Evolutionary conservation across 2,888 invertebrate genomes (phyloP).

Genomic region (Tuberolachnus salignus): DNA sequence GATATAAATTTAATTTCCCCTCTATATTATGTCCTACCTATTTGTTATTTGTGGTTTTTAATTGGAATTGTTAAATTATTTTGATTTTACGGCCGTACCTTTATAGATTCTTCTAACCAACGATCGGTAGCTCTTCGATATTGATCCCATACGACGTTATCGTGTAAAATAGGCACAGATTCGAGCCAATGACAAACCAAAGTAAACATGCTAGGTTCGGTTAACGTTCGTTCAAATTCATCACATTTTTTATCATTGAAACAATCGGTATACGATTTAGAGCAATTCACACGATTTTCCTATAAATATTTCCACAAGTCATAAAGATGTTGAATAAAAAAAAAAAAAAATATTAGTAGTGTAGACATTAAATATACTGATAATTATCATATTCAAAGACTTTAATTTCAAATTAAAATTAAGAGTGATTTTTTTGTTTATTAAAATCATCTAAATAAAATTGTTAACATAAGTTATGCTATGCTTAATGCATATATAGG

Average conservation of each 20-base stretch:
- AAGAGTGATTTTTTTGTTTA: no score
- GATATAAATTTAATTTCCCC: no score
- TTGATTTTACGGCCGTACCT: constrained; percentile 67
- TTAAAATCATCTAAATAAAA: no score
- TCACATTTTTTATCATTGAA: constrained; percentile 75
- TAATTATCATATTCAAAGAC: not conserved
- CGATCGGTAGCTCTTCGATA: constrained; percentile 32
- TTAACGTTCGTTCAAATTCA: constrained; percentile 73
- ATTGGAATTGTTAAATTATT: no score
- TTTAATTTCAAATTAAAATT: no score
- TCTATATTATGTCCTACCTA: no score
- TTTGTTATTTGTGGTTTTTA: no score
- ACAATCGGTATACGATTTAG: constrained; percentile 86
- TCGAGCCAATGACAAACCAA: constrained; percentile 93
- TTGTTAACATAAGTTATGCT: not conserved
- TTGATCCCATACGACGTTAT: constrained; percentile 31
- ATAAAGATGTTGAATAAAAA: not conserved
- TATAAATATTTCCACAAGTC: constrained; percentile 62
- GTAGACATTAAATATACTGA: not conserved
- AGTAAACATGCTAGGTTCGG: constrained; percentile 81
- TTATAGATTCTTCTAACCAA: constrained; percentile 66
- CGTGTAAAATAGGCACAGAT: constrained; percentile 73
- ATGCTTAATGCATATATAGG: not conserved
- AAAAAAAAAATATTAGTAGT: not conserved
- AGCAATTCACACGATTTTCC: constrained; percentile 90